Evolutionary conservation across 2,113 vertebrate genomes (phyloP), one percentile per base, ranked within the genome.

Genomic region (Pholis gunnellus): DNA sequence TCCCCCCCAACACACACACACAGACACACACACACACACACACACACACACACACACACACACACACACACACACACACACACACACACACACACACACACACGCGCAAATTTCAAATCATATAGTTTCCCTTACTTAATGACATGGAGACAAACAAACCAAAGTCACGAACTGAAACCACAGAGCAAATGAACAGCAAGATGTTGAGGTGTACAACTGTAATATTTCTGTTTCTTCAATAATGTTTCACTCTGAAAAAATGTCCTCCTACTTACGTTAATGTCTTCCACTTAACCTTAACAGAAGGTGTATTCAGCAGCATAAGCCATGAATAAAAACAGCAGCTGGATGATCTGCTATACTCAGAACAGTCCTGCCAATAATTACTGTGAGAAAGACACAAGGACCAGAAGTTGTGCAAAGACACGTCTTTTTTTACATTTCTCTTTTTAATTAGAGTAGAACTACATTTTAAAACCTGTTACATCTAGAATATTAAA

Each of bases 41-140:
- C 72, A 68, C 75, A 83, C 70, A 61, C 14, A 63, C 10, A 3
- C 40, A 57, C 68, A 68, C 65, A 64, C 71, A 42, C 48, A 61
- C 25, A 54, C 64, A 48, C 18, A 60, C 75, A 75, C 18, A 29
- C 67, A 70, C 73, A 52, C 56, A 34, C 81, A 42, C 48, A 61
- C 25, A 52, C 70, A 48, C 22, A 60, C 75, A 75, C 14, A 29
- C 66, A 70, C 73, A 52, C 48, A 34, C 81, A 77, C 67, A 36
- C 40, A 44, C n/a, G n/a, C n/a, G n/a, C n/a, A n/a, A n/a, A n/a
- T n/a, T 6, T 0, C 42, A 63, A 40, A 78, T 57, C 6, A 3
- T 69, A 75, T 61, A 56, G 64, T 75, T 82, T 85, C 46, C 81
- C 40, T 79, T 77, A 87, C 83, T 85, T 83, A 85, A 56, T 82